Base-by-base conservation (phyloP, 1,140 invertebrate genomes). In the Drosophila arawakana region DNA sequence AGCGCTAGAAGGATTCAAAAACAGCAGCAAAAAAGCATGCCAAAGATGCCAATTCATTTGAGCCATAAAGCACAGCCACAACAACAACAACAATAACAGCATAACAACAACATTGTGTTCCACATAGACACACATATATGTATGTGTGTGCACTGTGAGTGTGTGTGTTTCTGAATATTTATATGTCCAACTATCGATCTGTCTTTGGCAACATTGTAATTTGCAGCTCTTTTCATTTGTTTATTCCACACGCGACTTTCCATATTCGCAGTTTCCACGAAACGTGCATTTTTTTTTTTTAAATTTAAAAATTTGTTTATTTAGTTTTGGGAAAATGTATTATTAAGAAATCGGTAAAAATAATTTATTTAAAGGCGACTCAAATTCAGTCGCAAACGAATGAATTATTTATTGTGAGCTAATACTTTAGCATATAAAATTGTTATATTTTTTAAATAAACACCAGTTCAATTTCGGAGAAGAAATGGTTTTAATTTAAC, bases 1-100 rank as follows among this genome's bases (percentile, higher is more conserved):
- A 35, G 44, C 71, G 41, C 47, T 44, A 61, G 15, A 59, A 63
- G 63, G 43, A 62, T 62, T 21, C 11, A 57, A 49, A 37, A 44
- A 15, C 52, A 67, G 65, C 73, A 52, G 21, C 34, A 67, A 35
- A 30, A 73, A 86, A 77, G 63, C 72, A 83, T 76, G 78, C 80
- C 49, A 86, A 86, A 88, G 83, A 86, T 86, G 76, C 76, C 80
- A 77, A 86, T 88, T 86, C 83, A 88, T 86, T 88, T 86, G 84
- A 69, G 73, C 76, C 83, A 86, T 80, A 83, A 80, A 86, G 65
- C 78, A 73, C 59, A 68, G 35, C 8, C 10, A 7, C 43, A 65
- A 39, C 35, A 50, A 39, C 41, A 46, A 74, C 73, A 58, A 50
- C 18, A 21, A 21, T 21, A 65, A 39, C 35, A 50, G 37, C 41